phyloP scores from a whole-genome alignment of 2,797 vertebrate genomes.

The Hyperoplus lanceolatus region DNA sequence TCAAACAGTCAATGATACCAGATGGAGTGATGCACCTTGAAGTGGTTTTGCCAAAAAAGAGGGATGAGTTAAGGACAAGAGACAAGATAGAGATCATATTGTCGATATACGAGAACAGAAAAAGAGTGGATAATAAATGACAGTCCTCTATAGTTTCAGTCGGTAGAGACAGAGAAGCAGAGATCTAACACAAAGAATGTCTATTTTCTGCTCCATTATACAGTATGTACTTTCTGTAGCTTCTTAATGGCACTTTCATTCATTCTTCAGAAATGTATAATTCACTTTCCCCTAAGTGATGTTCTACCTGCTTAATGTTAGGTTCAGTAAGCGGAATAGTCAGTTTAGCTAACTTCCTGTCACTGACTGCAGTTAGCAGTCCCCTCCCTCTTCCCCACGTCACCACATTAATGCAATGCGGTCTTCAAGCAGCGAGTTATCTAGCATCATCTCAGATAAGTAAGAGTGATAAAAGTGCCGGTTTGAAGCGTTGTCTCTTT shows the following conservation, averaged over 20 bases:
- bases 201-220: neutral
- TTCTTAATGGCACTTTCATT: neutral
- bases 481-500: too few species aligned
- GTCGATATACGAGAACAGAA: neutral
- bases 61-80: neutral
- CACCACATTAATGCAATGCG: too few species aligned
- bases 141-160: slow-evolving; percentile 12
- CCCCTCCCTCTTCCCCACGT: too few species aligned
- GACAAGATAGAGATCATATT: neutral
- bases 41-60: neutral
- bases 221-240: neutral
- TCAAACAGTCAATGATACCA: slow-evolving; percentile 15
- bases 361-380: too few species aligned
- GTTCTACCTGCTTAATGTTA: neutral
- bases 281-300: neutral
- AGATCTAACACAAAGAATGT: neutral
- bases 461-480: too few species aligned
- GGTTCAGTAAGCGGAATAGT: neutral
- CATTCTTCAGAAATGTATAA: slow-evolving; percentile 4
- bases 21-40: neutral
- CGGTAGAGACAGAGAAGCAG: neutral
- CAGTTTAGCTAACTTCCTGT: too few species aligned
- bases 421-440: too few species aligned
- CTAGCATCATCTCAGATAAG: too few species aligned
- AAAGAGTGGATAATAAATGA: slow-evolving; percentile 7